Evolutionary conservation across 1,140 invertebrate species (phyloP), one percentile per base, ranked within the genome.

Genomic region (Meteorus sp.): DNA sequence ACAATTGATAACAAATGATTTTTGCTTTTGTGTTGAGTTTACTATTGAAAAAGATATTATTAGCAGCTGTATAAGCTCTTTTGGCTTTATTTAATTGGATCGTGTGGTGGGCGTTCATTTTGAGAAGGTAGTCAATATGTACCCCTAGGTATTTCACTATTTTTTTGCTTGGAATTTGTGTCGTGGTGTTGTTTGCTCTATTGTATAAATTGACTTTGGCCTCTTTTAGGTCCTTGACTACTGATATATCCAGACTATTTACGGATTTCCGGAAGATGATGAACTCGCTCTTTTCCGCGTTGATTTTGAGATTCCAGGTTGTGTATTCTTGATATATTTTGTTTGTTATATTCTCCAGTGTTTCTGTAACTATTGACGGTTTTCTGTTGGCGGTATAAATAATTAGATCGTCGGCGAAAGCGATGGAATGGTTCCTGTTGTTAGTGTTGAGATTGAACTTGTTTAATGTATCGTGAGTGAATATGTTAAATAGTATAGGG

Each of bases 401-500:
- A 0, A 68, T 56, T 1, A 64, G 20, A 20, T 68, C 64, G 17
- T 68, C 66, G 0, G 61, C 64, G 37, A 62, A 67, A 4, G 59
- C 58, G 0, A 58, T 60, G 29, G 29, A 6, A 2, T 27, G 3
- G 2, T 6, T 43, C 2, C 25, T 20, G 45, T n/a, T 11, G 35
- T 22, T 19, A 3, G 2, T n/a, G 8, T 27, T 48, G 2, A 67
- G 33, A 8, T 22, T 47, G 23, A 58, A 62, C n/a, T 44, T 13
- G 0, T 25, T 51, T 0, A 63, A 29, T 0, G 63, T 19, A 1
- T 66, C 56, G 25, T 47, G 1, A 0, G 48, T 61, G 27, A 19
- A 61, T 1, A 66, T 59, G 17, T 60, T 62, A 45, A 66, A 66
- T 1, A 66, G 39, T 0, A 58, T 52, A 0, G 61, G 57, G 2